These are phyloP conservation scores for Dipodomys spectabilis DNA, from an alignment of 2,113 vertebrate species.

Conservation along the genomic window DNA sequence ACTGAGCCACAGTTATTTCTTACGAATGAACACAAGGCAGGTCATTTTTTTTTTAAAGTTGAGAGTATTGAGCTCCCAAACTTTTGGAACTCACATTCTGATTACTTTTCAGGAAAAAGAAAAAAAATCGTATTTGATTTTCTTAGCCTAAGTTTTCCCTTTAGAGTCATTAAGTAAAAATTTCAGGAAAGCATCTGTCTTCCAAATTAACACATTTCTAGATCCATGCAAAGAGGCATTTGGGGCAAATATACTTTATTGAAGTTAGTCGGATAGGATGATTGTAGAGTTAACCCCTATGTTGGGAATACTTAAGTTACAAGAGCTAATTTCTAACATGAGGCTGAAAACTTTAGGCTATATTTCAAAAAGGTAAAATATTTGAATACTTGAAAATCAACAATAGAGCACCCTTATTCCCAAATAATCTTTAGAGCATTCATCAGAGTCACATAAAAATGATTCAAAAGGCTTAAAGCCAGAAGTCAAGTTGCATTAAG, in stretches of 20 bases:
- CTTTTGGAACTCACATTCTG: conserved; percentile 23
- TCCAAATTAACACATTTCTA: conserved; percentile 48
- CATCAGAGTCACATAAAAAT: conserved; percentile 50
- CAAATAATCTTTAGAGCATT: conserved; percentile 43
- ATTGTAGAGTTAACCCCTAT: conserved; percentile 43
- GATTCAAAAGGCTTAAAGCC: conserved; percentile 47
- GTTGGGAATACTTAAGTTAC: conserved; percentile 31
- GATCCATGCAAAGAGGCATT: conserved; percentile 50
- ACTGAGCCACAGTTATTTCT: conserved; percentile 4
- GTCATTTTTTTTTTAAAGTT: conserved; percentile 22
- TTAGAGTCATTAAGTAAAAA: conserved; percentile 53
- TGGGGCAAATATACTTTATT: conserved; percentile 40
- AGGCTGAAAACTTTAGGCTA: conserved; percentile 47
- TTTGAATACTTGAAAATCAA: conserved; percentile 27
- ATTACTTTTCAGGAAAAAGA: conserved; percentile 49
- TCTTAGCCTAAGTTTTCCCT: conserved; percentile 29
- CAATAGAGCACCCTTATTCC: conserved; percentile 33
- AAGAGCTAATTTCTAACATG: conserved; percentile 39
- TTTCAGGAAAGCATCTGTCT: conserved; percentile 54
- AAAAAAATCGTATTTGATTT: conserved; percentile 22
- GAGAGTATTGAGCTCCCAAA: not conserved
- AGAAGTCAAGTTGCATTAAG: conserved; percentile 34
- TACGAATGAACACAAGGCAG: conserved; percentile 31
- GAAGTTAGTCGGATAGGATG: conserved; percentile 22
- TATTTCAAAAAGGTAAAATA: conserved; percentile 50